A percentile compares a stretch with the other conserved stretches of the same genome.
These are phyloP conservation scores for Brachypodius melanocephalos DNA, from an alignment of 2,113 vertebrate species.

Conservation along the genomic window DNA sequence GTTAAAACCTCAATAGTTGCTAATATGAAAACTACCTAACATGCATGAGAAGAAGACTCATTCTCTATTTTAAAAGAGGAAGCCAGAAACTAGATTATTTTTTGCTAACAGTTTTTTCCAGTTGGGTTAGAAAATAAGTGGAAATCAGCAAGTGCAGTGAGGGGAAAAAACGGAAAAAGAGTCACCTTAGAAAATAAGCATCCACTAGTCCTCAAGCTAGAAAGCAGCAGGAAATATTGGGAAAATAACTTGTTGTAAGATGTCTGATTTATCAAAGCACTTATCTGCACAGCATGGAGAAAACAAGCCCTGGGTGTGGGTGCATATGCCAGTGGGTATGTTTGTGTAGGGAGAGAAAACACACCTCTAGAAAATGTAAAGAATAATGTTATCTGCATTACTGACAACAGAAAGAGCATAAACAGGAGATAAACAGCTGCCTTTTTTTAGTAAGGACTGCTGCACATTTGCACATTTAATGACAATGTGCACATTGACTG, in stretches of 20 bases:
- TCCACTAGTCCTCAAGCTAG: slow-evolving; percentile 37
- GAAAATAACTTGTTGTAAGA: slow-evolving; percentile 44
- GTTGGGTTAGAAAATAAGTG: not conserved
- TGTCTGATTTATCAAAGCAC: slow-evolving; percentile 38
- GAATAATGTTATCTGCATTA: not conserved
- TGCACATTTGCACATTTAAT: not conserved
- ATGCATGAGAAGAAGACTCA: not conserved
- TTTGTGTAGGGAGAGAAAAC: slow-evolving; percentile 9
- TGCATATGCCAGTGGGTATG: not conserved
- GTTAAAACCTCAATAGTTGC: not conserved
- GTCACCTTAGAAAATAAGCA: slow-evolving; percentile 56
- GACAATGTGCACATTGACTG: not conserved
- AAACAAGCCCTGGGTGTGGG: not conserved
- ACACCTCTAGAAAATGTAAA: slow-evolving; percentile 40
- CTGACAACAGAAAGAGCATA: not conserved
- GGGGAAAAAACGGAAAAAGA: not conserved
- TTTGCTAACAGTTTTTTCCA: not conserved
- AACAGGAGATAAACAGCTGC: not conserved
- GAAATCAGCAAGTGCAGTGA: not conserved
- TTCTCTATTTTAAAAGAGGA: not conserved
- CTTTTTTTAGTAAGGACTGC: not conserved
- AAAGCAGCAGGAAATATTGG: slow-evolving; percentile 27
- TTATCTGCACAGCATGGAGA: slow-evolving; percentile 16
- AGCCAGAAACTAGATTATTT: not conserved
- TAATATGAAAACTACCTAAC: not conserved